A percentile compares a stretch with the other conserved stretches of the same genome.
Conservation (phyloP, 2,888 invertebrate species). For the Trissoscelio sp. region DNA sequence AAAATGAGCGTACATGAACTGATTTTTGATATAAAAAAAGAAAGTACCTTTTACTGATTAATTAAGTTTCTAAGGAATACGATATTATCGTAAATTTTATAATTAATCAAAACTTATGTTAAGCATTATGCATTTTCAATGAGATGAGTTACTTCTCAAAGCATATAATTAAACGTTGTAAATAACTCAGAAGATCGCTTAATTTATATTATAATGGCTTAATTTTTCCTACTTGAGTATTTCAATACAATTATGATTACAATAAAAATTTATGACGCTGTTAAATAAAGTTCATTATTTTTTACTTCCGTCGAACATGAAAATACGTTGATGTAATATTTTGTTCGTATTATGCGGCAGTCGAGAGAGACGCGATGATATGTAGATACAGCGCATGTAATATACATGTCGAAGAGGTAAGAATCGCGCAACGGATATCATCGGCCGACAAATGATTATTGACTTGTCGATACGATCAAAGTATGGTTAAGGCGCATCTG, state of each 20-base stretch:
- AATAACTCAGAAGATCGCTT: constrained; percentile 37
- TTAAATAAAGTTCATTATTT: constrained; percentile 55
- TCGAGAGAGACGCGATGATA: constrained; percentile 36
- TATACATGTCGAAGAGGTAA: constrained; percentile 44
- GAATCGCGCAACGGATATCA: constrained; percentile 53
- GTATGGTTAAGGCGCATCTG: constrained; percentile 41
- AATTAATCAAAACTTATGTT: constrained; percentile 18
- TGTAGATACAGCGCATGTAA: constrained; percentile 45
- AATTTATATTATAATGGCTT: constrained; percentile 58
- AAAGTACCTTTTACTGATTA: neutral
- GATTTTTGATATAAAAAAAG: neutral
- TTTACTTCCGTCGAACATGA: constrained; percentile 46
- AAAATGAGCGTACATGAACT: neutral
- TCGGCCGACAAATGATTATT: constrained; percentile 61
- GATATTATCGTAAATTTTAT: constrained; percentile 5
- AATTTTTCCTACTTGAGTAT: constrained; percentile 33
- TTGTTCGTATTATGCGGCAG: constrained; percentile 21
- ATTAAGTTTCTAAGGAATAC: constrained; percentile 5
- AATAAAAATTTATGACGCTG: constrained; percentile 56
- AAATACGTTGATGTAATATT: constrained; percentile 17
- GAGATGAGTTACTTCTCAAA: constrained; percentile 12
- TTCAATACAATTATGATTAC: constrained; percentile 43
- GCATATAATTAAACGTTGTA: constrained; percentile 43
- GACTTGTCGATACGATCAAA: constrained; percentile 50
- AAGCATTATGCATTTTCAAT: constrained; percentile 37